Base-by-base conservation (phyloP, 2,888 invertebrate genomes). In the Drosophila tripunctata region DNA sequence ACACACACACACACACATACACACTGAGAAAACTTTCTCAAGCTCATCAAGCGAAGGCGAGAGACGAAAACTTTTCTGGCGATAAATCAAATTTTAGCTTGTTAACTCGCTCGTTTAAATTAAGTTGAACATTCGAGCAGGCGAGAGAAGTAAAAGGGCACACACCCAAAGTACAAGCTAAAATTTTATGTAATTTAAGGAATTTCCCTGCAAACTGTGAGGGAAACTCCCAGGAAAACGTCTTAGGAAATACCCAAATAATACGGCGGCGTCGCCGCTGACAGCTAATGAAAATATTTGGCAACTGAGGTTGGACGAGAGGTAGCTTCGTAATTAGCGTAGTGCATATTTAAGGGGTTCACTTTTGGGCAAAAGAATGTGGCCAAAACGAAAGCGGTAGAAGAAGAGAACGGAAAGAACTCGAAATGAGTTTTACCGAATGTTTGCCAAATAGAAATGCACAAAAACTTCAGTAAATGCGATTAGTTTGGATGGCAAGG, bases 61-160 rank as follows among this genome's bases (percentile, higher is more conserved):
- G 27, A 54, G 47, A 45, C 48, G 44, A 50, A 83, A 82, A 71
- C 31, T 75, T 73, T 31, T 30, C 40, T 54, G 31, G 56, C 69
- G 55, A 70, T 84, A 82, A 82, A 84, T 82, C 85, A 87, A 67
- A 84, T 71, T 82, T 67, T 67, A 48, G 81, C 87, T 75, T 75
- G 85, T 87, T 82, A 82, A 80, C 81, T 80, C 81, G 75, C 72
- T 66, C 75, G 69, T 44, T 84, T 67, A 75, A 87, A 68, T 87
- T 81, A 68, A 85, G 83, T 70, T 70, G 72, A 81, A 40, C 68
- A 81, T 85, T 81, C 70, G 62, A 44, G 48, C 38, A 3, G 44
- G 30, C 30, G 43, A 41, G 40, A 41, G 35, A 24, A 10, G 19
- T 14, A 12, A 21, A 30, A 67, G 33, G 33, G n/a, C n/a, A 8